Evolutionary conservation across 37 sponge, comb jelly and placozoan genomes (phyloP), one percentile per base, ranked within the genome.

Genomic region (Spongia lamella): DNA sequence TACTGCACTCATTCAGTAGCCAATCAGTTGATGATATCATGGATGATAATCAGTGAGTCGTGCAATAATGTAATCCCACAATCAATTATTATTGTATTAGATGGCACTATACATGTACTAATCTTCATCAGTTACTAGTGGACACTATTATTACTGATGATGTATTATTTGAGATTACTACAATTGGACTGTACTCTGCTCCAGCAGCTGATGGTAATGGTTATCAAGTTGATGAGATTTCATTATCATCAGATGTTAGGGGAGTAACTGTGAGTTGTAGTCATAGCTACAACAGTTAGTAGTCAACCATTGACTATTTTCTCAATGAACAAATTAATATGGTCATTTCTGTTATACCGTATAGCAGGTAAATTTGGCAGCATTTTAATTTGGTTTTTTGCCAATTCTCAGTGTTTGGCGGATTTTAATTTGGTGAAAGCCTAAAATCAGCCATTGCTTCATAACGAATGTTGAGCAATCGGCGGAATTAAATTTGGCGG

Each of bases 201-300:
- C 70, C 53, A 29, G 73, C 61, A 49, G 57, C 73, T n/a, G 31
- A 27, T 9, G 22, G 24, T 21, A 49, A 31, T 16, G 64, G 81
- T 0, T 79, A 80, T 60, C 66, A 74, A 31, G 58, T 86, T 25
- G 86, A 86, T 39, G 86, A 86, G 73, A 52, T 86, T 17, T 79
- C 86, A 53, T 61, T 86, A 21, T 40, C 80, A 13, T 39, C 66
- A 13, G 38, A 56, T n/a, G 4, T 15, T 0, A 54, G 54, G 43
- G 70, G 36, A 16, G 2, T 4, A 27, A 11, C 32, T 36, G 65
- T 64, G 64, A 43, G 47, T 43, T 13, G 47, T 38, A 11, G 9
- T 43, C 47, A 5, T 43, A 43, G 9, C n/a, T n/a, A n/a, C n/a
- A n/a, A n/a, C n/a, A n/a, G n/a, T n/a, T n/a, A n/a, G n/a, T n/a